Percentiles rank a stretch among this genome's conserved stretches.
Evolutionary conservation across 2,888 invertebrate species (phyloP).

Genomic region (Coenonympha glycerion): DNA sequence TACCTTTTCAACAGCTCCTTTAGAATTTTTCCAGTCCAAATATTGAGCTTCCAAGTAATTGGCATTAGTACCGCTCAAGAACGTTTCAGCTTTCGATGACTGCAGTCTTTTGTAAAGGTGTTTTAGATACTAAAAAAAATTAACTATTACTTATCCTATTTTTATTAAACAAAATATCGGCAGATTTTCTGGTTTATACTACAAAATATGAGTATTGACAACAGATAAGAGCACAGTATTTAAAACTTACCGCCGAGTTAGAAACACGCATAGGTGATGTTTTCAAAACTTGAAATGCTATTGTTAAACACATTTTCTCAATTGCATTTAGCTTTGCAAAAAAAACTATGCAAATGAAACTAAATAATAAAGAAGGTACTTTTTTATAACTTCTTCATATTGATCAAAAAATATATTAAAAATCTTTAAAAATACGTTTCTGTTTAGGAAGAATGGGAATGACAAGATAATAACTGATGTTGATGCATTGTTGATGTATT

Average conservation of each 20-base stretch:
- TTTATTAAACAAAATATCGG: no score
- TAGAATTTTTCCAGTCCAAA: constrained; percentile 57
- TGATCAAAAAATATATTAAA: no score
- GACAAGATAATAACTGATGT: no score
- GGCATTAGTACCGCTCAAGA: constrained; percentile 58
- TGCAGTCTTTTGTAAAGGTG: constrained; percentile 4
- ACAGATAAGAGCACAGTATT: no score
- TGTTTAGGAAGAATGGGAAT: no score
- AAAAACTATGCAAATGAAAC: not conserved
- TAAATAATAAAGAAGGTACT: not conserved
- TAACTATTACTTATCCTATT: no score
- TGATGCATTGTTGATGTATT: no score
- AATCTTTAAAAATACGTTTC: no score
- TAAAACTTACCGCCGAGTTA: constrained; percentile 4
- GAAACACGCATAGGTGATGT: constrained; percentile 2
- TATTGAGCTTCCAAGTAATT: constrained; percentile 66
- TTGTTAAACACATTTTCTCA: constrained; percentile 12
- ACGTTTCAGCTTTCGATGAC: constrained; percentile 54
- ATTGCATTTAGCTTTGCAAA: not conserved
- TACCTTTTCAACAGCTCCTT: constrained; percentile 53
- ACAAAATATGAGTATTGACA: no score
- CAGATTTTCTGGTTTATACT: no score
- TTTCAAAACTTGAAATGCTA: constrained; percentile 9
- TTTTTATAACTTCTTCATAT: not conserved
- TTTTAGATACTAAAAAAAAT: constrained; percentile 7